Conservation (phyloP, 2,797 vertebrate species). For the Botia kubotai region DNA sequence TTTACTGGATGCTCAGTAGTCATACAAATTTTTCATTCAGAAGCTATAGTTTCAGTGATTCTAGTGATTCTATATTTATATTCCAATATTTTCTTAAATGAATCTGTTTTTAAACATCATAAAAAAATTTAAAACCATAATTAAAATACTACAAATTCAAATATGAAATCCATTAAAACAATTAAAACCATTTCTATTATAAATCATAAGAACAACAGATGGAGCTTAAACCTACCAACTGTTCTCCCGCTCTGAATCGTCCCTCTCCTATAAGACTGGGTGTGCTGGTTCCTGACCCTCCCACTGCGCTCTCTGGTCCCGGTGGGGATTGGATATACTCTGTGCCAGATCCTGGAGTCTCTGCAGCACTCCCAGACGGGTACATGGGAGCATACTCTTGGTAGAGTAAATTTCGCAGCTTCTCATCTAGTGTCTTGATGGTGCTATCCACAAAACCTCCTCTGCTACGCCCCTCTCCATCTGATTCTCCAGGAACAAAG, state of each 20-base stretch:
- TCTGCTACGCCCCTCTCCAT: slow-evolving; percentile 85
- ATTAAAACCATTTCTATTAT: not conserved
- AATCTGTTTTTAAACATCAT: no score
- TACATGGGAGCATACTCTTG: slow-evolving; percentile 88
- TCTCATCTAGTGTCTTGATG: slow-evolving; percentile 96
- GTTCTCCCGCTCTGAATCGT: slow-evolving; percentile 77
- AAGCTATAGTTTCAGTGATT: no score
- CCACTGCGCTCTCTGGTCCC: slow-evolving; percentile 76
- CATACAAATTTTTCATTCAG: no score
- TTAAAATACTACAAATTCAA: no score
- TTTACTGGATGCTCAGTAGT: no score
- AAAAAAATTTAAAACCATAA: no score
- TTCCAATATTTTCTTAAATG: no score
- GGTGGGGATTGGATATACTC: slow-evolving; percentile 87
- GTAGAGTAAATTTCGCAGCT: slow-evolving; percentile 93
- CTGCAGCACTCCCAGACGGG: slow-evolving; percentile 76
- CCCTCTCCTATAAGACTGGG: slow-evolving; percentile 77
- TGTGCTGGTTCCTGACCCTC: slow-evolving; percentile 79
- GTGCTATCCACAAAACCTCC: slow-evolving; percentile 95
- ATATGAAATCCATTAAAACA: no score
- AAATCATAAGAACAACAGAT: slow-evolving; percentile 1
- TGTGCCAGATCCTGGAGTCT: slow-evolving; percentile 79
- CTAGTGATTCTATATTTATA: no score
- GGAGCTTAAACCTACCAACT: slow-evolving; percentile 70
- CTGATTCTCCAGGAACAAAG: slow-evolving; percentile 80